Base-by-base conservation (phyloP, 2,888 invertebrate genomes). In the Harpalus rubripes region DNA sequence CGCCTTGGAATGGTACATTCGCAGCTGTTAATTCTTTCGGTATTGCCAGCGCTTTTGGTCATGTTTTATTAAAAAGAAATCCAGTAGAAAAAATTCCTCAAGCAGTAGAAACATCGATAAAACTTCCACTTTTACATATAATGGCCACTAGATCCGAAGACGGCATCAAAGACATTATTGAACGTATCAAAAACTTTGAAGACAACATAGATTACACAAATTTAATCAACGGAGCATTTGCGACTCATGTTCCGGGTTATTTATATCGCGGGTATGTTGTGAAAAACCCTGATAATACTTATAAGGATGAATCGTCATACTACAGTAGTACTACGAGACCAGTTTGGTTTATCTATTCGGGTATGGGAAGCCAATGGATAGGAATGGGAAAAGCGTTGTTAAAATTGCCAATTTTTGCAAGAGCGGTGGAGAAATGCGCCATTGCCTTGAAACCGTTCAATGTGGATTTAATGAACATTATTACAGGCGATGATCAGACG, bases 11-110 rank as follows among this genome's bases (percentile, higher is more conserved):
- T 65, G 98, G 98, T 61, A 97, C 97, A 16, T 93, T 97, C 86
- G 96, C 97, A 81, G 98, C 96, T 18, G 92, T 99, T 56, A 99
- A 99, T 92, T 98, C 98, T 12, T 98, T 99, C 91, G 99, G 99
- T n/a, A 97, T 99, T 91, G 98, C 98, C 87, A 99, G 99, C 82
- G 97, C 98, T 79, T 98, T 98, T 91, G 98, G 96, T 6, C 98
- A 98, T 92, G 92, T 97, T 0, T 93, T 98, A 87, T 92, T 98
- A 12, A 95, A 95, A 90, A 95, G 96, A 18, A 95, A 96, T 90
- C 44, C 41, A 93, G 94, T 0, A 95, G 72, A 74, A 41, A 74
- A 44, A 41, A 74, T 8, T 16, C 12, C 72, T 16, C 16, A 74
- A 15, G 32, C 58, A 93, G 8, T 94, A 93, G 88, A 89, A 0